Evolutionary conservation across 2,797 vertebrate species (phyloP).

Genomic region (Trachurus trachurus): DNA sequence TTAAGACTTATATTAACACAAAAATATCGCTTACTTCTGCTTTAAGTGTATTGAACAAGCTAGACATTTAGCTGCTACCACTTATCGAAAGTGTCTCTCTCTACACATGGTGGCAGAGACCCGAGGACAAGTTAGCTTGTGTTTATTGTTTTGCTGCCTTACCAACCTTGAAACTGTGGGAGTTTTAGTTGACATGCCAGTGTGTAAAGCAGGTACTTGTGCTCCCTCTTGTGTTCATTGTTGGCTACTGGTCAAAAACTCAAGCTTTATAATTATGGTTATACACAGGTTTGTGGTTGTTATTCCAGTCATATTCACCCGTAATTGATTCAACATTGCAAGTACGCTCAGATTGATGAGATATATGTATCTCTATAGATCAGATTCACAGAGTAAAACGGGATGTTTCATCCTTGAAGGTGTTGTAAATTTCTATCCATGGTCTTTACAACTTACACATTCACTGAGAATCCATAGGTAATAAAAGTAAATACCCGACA

Average conservation of each 20-base stretch:
- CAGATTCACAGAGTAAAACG: background rate
- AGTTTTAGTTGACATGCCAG: background rate
- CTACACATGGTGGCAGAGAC: too few relatives aligned
- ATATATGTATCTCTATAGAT: background rate
- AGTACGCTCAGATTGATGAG: background rate
- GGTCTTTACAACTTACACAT: background rate
- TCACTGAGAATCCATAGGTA: background rate
- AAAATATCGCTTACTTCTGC: too few relatives aligned
- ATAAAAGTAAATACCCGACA: background rate
- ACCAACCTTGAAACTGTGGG: background rate
- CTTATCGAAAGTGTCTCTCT: too few relatives aligned
- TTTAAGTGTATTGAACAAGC: too few relatives aligned
- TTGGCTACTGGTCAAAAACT: conserved; percentile 5
- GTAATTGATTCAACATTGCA: background rate
- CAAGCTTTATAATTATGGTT: background rate
- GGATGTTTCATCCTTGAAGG: background rate
- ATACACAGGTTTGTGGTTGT: background rate
- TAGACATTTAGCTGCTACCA: too few relatives aligned
- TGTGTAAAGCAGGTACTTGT: background rate
- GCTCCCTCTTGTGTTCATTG: conserved; percentile 65
- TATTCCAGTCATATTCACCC: background rate
- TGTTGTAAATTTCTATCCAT: conserved; percentile 4
- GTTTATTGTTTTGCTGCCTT: background rate
- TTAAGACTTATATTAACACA: too few relatives aligned
- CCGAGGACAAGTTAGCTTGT: background rate